Base-by-base conservation (phyloP, 2,888 invertebrate species). In the Autographa pulchrina region DNA sequence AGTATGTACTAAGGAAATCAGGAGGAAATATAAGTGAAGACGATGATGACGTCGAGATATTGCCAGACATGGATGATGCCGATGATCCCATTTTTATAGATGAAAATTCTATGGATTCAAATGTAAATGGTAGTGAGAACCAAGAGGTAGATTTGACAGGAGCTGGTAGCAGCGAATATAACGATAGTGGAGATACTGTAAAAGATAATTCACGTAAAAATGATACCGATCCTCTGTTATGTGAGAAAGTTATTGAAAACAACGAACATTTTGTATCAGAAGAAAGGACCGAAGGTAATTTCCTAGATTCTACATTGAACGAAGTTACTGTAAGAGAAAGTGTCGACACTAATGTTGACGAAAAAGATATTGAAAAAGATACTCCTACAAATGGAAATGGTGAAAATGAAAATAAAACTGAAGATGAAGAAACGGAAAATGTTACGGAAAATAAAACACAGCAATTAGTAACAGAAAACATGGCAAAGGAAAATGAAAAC, bases 81-180 rank as follows among this genome's bases (percentile, higher is more conserved):
- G 95, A 96, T 65, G 96, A 96, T 80, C 96, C 96, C 0, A 96
- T 96, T 83, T 95, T 93, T 78, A 95, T 96, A 61, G 96, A 96
- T 78, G 96, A 96, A 84, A 95, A 96, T 85, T 96, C 96, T 0
- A 79, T 91, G n/a, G 96, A 96, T 61, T 95, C 94, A 1, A 90
- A 84, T 72, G 74, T 82, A 14, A 90, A 92, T 78, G 87, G 83
- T 60, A 85, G 77, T 78, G 92, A 92, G 52, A 89, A 75, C 43
- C 92, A 91, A 73, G 94, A 94, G 75, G 93, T 95, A 2, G 94
- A 95, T 85, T 84, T 94, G 71, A 94, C 95, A 2, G 92, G 88
- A 14, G 84, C 86, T 14, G 91, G 88, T n/a, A 93, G 90, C 75
- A 96, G 96, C 80, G 96, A 96, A 76, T 95, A 92, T 72, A 96